Base-by-base conservation (phyloP, 1,140 invertebrate genomes). In the Drosophila parabipectinata region DNA sequence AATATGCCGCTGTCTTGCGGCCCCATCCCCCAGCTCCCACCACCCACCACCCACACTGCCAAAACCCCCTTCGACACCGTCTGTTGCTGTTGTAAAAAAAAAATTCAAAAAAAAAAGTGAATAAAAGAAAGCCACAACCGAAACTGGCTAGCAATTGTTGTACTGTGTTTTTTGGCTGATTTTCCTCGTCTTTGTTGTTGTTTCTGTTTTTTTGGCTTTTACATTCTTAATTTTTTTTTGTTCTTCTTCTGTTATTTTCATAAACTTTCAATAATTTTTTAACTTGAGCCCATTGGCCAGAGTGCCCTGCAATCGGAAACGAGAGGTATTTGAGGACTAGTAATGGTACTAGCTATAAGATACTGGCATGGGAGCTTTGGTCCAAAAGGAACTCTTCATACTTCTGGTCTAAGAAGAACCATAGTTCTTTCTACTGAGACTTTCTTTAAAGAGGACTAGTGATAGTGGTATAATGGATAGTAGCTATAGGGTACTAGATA, bases 181-280 rank as follows among this genome's bases (percentile, higher is more conserved):
- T 77, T 69, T 39, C 44, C n/a, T 34, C 37, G 26, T 12, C 34
- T 37, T 60, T 28, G 6, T 28, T 53, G 58, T 45, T 44, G 24
- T 15, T 54, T 18, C 18, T 18, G 18, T 18, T 18, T 18, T 18
- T 52, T 57, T 39, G 59, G 59, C 12, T 24, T 62, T 52, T 41
- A 45, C 28, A 32, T 62, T 41, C 45, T 57, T 71, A n/a, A 12
- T 8, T 14, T 34, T 39, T 39, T 21, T 21, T 21, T 21, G 21
- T 63, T 71, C 9, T 10, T 39, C 71, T 52, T 30, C 52, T 69
- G 62, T 69, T 69, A 66, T 82, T 75, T 83, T 81, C 55, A 81
- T 85, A 85, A 87, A 85, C 82, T 85, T 85, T 87, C 82, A 85
- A 85, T 85, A 85, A 79, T 76, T 79, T 83, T 75, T 62, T 75